Evolutionary conservation across 2,797 vertebrate species (phyloP).

Genomic region (Nasua narica): DNA sequence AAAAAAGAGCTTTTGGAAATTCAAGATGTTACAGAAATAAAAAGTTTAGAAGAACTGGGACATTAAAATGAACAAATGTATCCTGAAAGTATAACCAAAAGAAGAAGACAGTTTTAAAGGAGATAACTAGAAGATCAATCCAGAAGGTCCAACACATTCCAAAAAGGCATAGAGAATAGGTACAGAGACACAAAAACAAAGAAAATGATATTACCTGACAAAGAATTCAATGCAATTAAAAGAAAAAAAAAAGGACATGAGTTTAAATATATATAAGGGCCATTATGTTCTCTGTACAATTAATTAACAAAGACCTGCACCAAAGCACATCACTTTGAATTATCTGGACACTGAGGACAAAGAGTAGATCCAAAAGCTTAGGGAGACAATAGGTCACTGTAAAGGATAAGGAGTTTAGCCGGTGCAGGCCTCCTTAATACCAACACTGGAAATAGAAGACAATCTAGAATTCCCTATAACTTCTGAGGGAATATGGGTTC

Average conservation of each 20-base stretch:
- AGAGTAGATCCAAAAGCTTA: not conserved
- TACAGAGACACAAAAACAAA: not conserved
- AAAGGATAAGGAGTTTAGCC: not conserved
- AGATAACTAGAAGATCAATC: not conserved
- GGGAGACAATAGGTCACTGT: not conserved
- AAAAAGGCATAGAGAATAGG: not conserved
- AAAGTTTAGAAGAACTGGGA: not conserved
- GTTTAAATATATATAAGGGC: not conserved
- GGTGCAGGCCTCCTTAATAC: not conserved
- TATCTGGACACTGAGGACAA: not conserved
- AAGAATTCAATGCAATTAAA: not conserved
- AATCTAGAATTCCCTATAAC: not conserved
- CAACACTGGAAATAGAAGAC: not conserved
- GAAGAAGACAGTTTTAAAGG: not conserved
- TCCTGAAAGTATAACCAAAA: not conserved
- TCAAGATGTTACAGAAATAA: slow-evolving; percentile 21
- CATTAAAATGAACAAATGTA: not conserved
- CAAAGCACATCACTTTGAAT: not conserved
- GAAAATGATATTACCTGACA: not conserved
- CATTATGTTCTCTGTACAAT: not conserved
- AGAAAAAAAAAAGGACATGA: not conserved
- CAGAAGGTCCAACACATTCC: not conserved
- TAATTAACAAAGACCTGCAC: not conserved
- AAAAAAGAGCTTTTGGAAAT: not conserved
- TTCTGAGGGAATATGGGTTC: not conserved